Conservation (phyloP, 2,888 invertebrate genomes). For the Dryobota labecula region DNA sequence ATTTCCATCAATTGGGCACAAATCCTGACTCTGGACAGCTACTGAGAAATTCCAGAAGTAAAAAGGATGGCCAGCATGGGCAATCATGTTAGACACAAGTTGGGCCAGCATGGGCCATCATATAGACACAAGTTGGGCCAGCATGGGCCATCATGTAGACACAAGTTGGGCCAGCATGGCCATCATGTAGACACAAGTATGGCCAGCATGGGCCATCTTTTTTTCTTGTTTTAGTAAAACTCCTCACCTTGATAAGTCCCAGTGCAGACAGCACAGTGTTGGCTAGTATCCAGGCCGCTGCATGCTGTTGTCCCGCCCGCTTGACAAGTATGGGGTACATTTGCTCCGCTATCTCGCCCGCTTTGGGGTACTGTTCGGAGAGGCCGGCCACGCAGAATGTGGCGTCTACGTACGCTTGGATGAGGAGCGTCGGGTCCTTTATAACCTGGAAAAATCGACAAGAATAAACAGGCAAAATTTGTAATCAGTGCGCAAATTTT, state of each 20-base stretch:
- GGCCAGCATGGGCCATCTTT: not conserved
- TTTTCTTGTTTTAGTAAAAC: not conserved
- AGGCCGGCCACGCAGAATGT: constrained; percentile 87
- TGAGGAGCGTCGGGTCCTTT: constrained; percentile 73
- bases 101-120: too few relatives aligned
- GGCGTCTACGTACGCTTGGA: constrained; percentile 88
- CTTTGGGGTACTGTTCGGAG: constrained; percentile 68
- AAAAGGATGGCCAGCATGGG: too few relatives aligned
- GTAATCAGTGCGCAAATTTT: too few relatives aligned
- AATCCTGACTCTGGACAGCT: too few relatives aligned
- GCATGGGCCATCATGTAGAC: not conserved
- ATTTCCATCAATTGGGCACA: too few relatives aligned
- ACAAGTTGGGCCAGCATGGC: not conserved
- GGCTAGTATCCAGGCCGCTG: constrained; percentile 88
- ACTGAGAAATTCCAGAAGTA: too few relatives aligned
- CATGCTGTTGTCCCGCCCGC: constrained; percentile 76
- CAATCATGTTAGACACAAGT: too few relatives aligned
- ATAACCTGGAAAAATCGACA: constrained; percentile 71
- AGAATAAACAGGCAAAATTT: too few relatives aligned
- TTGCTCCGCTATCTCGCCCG: constrained; percentile 71
- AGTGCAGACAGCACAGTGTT: constrained; percentile 92
- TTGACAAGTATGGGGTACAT: constrained; percentile 88
- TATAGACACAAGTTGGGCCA: not conserved
- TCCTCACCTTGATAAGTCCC: constrained; percentile 93
- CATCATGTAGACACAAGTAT: not conserved